Conservation (phyloP, 2,113 vertebrate genomes). For the Jaculus jaculus region DNA sequence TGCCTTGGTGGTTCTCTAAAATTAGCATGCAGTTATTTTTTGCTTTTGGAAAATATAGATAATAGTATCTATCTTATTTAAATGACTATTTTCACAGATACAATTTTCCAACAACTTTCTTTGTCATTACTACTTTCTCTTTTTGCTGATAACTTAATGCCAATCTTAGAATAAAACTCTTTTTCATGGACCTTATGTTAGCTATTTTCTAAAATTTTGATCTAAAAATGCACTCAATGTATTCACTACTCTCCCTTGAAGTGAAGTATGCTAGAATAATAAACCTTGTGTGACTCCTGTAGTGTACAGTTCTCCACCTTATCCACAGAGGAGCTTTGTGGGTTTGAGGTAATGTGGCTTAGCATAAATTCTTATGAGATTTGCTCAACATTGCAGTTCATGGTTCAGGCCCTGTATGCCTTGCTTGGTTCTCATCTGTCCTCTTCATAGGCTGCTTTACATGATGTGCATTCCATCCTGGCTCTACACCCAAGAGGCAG, state of each 20-base stretch:
- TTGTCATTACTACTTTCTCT: not conserved
- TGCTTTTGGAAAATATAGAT: not conserved
- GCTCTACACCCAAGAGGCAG: not conserved
- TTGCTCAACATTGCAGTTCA: not conserved
- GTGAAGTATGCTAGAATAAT: not conserved
- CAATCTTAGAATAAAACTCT: not conserved
- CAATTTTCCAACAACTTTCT: not conserved
- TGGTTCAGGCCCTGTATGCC: not conserved
- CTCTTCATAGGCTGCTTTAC: not conserved
- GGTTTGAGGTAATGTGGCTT: not conserved
- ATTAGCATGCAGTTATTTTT: not conserved
- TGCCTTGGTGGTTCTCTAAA: not conserved
- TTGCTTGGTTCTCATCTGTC: not conserved
- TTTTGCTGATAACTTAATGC: not conserved
- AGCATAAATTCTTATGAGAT: not conserved
- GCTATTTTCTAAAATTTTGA: constrained; percentile 16
- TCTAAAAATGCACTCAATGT: not conserved
- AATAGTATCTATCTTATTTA: not conserved
- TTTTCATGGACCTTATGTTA: not conserved
- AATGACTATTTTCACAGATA: not conserved
- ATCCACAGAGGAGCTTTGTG: not conserved
- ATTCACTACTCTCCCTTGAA: not conserved
- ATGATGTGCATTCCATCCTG: not conserved
- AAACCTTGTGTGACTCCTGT: not conserved
- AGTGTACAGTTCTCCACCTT: not conserved